Evolutionary conservation across 2,113 vertebrate species (phyloP), one percentile per base, ranked within the genome.

Genomic region (Vulpes vulpes): DNA sequence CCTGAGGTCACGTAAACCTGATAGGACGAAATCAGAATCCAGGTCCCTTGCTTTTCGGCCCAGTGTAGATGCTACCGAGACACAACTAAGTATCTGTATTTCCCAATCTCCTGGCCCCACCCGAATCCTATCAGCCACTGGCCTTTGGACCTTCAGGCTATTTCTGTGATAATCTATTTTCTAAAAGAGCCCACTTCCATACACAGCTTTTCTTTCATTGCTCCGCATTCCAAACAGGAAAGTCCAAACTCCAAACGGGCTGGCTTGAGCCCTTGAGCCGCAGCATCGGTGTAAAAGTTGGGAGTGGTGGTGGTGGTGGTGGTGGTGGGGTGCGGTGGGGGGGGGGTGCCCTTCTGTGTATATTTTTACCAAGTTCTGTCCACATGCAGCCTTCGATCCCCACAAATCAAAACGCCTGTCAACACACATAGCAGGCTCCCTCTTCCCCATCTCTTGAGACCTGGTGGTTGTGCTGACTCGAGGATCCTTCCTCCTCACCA

Each of bases 321-420:
- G 43, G 43, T 43, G 43, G 43, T 43, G 43, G 43, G 43, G 43
- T 73, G 20, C 71, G 60, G 57, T 3, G 17, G 20, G 25, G 49
- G 49, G 80, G 22, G 49, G 49, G 80, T 16, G 23, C 6, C 1
- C 16, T 49, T 90, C 65, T 57, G 27, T 65, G 17, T 78, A 8
- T 95, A 60, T 89, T 96, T 91, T 93, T 59, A 85, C 35, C 65
- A 91, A 71, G 11, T 25, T 93, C 76, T 78, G 97, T n/a, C 49
- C 30, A 59, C 59, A 53, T 38, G 88, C 3, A 84, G 27, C 11
- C 53, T 96, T 69, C 71, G 73, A 71, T 81, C 22, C 53, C 62
- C 8, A 8, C 85, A 79, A 89, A 55, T 69, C 27, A 32, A 95
- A 93, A 89, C 81, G 80, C 38, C 89, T 55, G 81, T 81, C 32